Conservation (phyloP, 2,888 invertebrate genomes). For the Acanthosepion lycidas region DNA sequence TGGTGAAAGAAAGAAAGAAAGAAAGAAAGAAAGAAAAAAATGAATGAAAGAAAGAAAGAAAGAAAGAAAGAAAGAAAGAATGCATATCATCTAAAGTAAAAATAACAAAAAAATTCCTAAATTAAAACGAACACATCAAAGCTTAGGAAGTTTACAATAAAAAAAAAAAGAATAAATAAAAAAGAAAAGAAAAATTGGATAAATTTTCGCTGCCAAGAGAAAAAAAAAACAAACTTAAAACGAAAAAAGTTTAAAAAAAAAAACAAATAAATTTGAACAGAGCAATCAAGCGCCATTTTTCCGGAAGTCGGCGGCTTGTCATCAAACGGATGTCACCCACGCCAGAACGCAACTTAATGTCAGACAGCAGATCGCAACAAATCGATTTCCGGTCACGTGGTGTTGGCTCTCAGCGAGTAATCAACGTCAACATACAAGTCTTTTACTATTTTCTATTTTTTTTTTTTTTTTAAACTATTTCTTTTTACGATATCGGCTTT, state of each 20-base stretch:
- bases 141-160: neutral
- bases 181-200: neutral
- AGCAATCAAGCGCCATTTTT: neutral
- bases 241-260: too few relatives aligned
- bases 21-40: neutral
- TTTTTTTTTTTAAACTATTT: too few relatives aligned
- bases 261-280: neutral
- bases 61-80: too few relatives aligned
- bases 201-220: neutral
- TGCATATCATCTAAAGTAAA: too few relatives aligned
- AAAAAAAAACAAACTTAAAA: too few relatives aligned
- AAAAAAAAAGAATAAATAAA: too few relatives aligned
- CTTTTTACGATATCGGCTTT: too few relatives aligned
- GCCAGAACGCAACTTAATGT: neutral
- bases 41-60: too few relatives aligned
- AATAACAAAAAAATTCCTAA: neutral
- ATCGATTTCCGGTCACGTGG: conserved; percentile 1
- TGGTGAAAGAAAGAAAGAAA: too few relatives aligned
- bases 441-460: too few relatives aligned
- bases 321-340: neutral
- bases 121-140: too few relatives aligned
- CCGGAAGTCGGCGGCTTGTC: neutral
- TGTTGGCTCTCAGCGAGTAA: neutral
- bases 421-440: too few relatives aligned
- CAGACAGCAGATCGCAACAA: neutral